A percentile compares a stretch with the other conserved stretches of the same genome.
phyloP scores from a whole-genome alignment of 2,888 invertebrate genomes.

The Phasia obesa region DNA sequence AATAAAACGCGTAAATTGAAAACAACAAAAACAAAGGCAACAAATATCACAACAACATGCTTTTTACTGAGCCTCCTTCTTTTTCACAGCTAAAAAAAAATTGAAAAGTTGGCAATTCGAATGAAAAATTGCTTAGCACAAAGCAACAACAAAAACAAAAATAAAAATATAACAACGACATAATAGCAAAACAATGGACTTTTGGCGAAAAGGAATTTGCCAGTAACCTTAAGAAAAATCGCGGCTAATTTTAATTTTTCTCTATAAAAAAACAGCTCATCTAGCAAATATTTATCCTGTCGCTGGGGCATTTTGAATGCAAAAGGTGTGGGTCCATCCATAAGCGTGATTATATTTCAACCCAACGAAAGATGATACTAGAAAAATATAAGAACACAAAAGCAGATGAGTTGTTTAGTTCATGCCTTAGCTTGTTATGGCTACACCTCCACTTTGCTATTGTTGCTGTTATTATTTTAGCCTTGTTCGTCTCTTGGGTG shows the following conservation, averaged over 20 bases:
- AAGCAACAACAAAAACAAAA: conserved; percentile 63
- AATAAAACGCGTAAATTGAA: conserved; percentile 70
- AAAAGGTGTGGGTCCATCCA: conserved; percentile 45
- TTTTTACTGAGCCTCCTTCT: conserved; percentile 14
- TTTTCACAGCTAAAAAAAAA: conserved; percentile 8
- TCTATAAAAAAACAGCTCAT: conserved; percentile 66
- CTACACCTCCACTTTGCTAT: not conserved
- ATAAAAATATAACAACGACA: conserved; percentile 27
- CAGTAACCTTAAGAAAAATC: conserved; percentile 76
- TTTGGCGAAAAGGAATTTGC: conserved; percentile 56
- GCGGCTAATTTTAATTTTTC: conserved; percentile 82
- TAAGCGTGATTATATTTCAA: conserved; percentile 63
- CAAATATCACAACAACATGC: conserved; percentile 14
- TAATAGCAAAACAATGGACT: conserved; percentile 81
- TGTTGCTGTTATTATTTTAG: conserved; percentile 31
- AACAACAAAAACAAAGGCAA: conserved; percentile 49
- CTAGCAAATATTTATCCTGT: conserved; percentile 61
- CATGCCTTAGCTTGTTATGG: conserved; percentile 31
- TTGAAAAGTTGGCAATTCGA: conserved; percentile 64
- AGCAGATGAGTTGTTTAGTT: conserved; percentile 69
- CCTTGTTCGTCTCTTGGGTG: conserved; percentile 61
- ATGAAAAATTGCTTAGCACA: conserved; percentile 65
- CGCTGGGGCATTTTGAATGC: conserved; percentile 1
- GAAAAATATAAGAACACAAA: conserved; percentile 19
- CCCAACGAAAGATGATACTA: conserved; percentile 31